Percentiles rank a stretch among this genome's conserved stretches.
Evolutionary conservation across 1,140 invertebrate species (phyloP).

Genomic region (Ridgeia piscesae): DNA sequence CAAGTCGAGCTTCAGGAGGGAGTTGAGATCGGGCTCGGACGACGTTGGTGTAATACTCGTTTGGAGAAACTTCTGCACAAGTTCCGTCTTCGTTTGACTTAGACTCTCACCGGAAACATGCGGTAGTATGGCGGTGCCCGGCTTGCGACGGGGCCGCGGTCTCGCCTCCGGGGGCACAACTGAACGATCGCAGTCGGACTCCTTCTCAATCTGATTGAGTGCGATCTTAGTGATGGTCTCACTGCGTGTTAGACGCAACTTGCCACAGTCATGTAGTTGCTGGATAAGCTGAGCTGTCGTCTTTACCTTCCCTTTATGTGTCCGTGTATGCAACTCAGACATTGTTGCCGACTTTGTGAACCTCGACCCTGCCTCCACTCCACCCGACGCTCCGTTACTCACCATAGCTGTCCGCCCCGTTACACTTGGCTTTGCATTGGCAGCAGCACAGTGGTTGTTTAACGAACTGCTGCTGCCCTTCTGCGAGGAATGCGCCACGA

Average conservation of each 20-base stretch:
- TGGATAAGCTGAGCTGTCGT: conserved; percentile 81
- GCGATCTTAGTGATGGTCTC: conserved; percentile 52
- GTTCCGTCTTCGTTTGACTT: conserved; percentile 62
- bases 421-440: conserved; percentile 8
- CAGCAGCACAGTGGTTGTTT: neutral
- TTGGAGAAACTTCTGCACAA: conserved; percentile 64
- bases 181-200: conserved; percentile 44
- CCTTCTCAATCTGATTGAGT: conserved; percentile 53
- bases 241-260: conserved; percentile 49
- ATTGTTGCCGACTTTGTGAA: conserved; percentile 21
- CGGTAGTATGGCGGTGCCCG: conserved; percentile 26
- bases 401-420: neutral
- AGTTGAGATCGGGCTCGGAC: conserved; percentile 19
- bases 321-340: conserved; percentile 30
- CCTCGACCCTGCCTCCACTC: neutral
- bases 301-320: conserved; percentile 75
- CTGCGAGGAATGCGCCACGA: neutral
- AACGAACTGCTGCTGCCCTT: neutral
- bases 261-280: conserved; percentile 69
- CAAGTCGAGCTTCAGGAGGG: conserved; percentile 14
- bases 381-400: neutral
- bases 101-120: conserved; percentile 43
- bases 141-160: conserved; percentile 40
- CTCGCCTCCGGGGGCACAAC: conserved; percentile 47
- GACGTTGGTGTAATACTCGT: conserved; percentile 46